Evolutionary conservation across 64 coral and sea anemone species (phyloP), one percentile per base, ranked within the genome.

Genomic region (Dendrophyllia cribrosa): DNA sequence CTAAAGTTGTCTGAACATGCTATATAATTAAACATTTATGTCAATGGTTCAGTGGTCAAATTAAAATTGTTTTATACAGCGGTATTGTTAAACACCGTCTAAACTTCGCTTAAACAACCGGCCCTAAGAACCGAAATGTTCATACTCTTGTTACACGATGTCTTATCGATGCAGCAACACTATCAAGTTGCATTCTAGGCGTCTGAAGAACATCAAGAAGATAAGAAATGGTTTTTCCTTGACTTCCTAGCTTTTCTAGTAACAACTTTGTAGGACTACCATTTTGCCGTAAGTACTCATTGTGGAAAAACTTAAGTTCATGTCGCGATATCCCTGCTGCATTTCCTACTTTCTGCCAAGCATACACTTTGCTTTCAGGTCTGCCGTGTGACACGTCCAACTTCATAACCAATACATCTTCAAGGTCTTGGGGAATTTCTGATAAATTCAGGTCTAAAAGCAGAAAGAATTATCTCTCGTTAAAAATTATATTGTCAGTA

Each of bases 351-450:
- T 51, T 68, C 43, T 67, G n/a, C 80, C 80, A 84, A 47, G 61
- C 80, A 14, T 23, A 84, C 62, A 6, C 3, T n/a, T 23, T 23
- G 43, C n/a, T 49, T 23, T 68, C 7, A 21, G 16, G 10, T 67
- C 13, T 75, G 44, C 44, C 9, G 1, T 84, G 61, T 3, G 79
- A 16, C 13, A 51, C 62, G 5, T 84, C 80, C 7, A 84, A 13
- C 10, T 8, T 16, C 44, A 2, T 22, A 9, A 84, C 12, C 62
- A 84, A 20, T 10, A 22, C 50, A 43, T 84, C 46, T 16, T 67
- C 60, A 14, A 84, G 62, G n/a, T 84, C 80, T 21, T 43, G 80
- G 11, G 80, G 80, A 49, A 84, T 84, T 15, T 84, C 44, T 19
- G 43, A n/a, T 51, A 84, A 51, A 19, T 84, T 84, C 1, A 84